These are phyloP conservation scores for Philopedon plagiatum DNA, from an alignment of 2,888 invertebrate species.

Conservation along the genomic window DNA sequence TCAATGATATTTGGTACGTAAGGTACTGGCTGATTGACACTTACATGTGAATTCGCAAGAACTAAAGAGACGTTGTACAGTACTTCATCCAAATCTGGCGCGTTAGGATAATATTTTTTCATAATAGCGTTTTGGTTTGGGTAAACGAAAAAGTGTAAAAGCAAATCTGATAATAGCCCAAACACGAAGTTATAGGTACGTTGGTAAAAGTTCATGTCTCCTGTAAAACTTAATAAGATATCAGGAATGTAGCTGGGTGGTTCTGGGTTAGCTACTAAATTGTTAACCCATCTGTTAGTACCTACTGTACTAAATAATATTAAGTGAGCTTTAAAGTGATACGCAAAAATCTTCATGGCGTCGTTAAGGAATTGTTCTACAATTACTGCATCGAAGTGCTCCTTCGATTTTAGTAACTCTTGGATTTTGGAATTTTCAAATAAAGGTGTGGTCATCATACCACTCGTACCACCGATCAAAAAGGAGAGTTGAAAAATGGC, in stretches of 20 bases:
- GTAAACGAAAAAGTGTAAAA: slow-evolving; percentile 51
- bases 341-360: slow-evolving; percentile 64
- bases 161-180: slow-evolving; percentile 21
- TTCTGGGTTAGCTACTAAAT: slow-evolving; percentile 69
- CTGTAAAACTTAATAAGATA: slow-evolving; percentile 19
- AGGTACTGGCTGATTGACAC: slow-evolving; percentile 70
- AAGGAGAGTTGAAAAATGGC: slow-evolving; percentile 26
- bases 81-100: slow-evolving; percentile 55
- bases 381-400: slow-evolving; percentile 62
- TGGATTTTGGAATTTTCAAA: slow-evolving; percentile 45
- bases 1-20: slow-evolving; percentile 73
- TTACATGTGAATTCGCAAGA: slow-evolving; percentile 68
- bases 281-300: slow-evolving; percentile 68
- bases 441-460: not conserved
- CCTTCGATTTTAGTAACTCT: slow-evolving; percentile 54
- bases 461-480: not conserved
- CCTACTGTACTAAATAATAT: slow-evolving; percentile 67
- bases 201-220: slow-evolving; percentile 70
- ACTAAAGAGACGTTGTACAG: slow-evolving; percentile 59
- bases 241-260: slow-evolving; percentile 70
- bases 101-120: slow-evolving; percentile 59
- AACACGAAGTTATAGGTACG: slow-evolving; percentile 70
- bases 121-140: slow-evolving; percentile 57
- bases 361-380: slow-evolving; percentile 69
- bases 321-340: slow-evolving; percentile 62